A percentile compares a stretch with the other conserved stretches of the same genome.
Conservation (phyloP, 2,113 vertebrate genomes). For the Gulo gulo region DNA sequence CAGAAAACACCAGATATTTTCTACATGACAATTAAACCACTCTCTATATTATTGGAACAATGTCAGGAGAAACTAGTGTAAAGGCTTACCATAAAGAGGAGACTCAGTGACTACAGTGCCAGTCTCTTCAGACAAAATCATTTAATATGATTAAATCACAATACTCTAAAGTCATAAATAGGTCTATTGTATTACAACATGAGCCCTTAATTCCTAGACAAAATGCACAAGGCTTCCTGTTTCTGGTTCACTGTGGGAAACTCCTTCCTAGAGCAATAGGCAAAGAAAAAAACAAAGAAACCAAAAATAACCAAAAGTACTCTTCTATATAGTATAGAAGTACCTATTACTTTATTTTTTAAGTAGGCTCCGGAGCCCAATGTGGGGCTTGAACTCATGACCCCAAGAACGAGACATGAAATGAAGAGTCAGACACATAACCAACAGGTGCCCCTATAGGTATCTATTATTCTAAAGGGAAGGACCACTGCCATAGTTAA, state of each 20-base stretch:
- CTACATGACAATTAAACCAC: not conserved
- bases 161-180: not conserved
- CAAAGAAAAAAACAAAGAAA: not conserved
- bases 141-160: not conserved
- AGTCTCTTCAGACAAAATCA: not conserved
- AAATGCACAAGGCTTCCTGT: not conserved
- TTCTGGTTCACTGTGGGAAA: not conserved
- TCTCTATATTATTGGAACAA: not conserved
- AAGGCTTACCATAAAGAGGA: not conserved
- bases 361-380: not conserved
- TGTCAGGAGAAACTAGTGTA: not conserved
- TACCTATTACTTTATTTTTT: not conserved
- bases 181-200: not conserved
- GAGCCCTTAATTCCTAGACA: not conserved
- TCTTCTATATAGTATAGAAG: not conserved
- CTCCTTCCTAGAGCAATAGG: not conserved
- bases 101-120: too few relatives aligned
- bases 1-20: not conserved
- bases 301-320: not conserved
- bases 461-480: not conserved
- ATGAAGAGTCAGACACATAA: not conserved
- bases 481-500: not conserved
- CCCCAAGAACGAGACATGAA: not conserved
- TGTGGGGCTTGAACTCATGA: not conserved
- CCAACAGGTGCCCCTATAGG: not conserved